These are phyloP conservation scores for Oreonectes daqikongensis DNA, from an alignment of 2,797 vertebrate species.

Conservation along the genomic window DNA sequence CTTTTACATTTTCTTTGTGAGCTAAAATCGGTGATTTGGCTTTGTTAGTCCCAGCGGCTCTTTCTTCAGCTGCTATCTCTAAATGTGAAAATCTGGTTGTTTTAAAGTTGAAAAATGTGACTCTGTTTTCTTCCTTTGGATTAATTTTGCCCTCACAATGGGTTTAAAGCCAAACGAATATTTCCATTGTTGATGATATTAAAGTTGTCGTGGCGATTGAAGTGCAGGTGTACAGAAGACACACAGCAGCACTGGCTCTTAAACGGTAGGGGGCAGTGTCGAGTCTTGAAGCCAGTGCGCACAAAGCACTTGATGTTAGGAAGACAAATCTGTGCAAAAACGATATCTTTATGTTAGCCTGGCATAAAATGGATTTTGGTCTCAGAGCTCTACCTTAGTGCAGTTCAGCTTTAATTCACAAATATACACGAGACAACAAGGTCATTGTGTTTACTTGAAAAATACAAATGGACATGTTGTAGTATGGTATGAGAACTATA, in stretches of 20 bases:
- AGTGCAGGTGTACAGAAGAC: slow-evolving; percentile 15
- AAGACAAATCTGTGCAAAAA: slow-evolving; percentile 13
- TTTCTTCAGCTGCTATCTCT: too few relatives aligned
- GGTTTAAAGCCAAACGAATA: neutral
- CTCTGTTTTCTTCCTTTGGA: neutral
- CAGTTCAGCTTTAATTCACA: slow-evolving; percentile 8
- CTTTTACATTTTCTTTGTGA: neutral
- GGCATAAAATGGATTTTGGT: neutral
- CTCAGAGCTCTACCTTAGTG: neutral
- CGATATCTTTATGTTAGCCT: slow-evolving; percentile 21
- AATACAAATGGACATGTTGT: neutral
- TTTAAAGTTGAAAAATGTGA: neutral
- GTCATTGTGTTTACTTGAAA: neutral
- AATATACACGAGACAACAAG: slow-evolving; percentile 2
- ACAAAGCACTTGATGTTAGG: slow-evolving; percentile 53
- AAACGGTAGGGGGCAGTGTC: slow-evolving; percentile 77
- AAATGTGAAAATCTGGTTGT: neutral
- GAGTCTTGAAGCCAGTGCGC: slow-evolving; percentile 60
- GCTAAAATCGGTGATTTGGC: neutral
- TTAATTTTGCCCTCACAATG: too few relatives aligned
- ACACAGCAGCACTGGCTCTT: neutral
- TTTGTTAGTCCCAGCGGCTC: slow-evolving; percentile 4
- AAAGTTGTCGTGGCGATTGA: neutral
- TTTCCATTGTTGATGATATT: neutral
- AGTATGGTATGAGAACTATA: neutral